Base-by-base conservation (phyloP, 2,888 invertebrate species). In the Fabriciana adippe region DNA sequence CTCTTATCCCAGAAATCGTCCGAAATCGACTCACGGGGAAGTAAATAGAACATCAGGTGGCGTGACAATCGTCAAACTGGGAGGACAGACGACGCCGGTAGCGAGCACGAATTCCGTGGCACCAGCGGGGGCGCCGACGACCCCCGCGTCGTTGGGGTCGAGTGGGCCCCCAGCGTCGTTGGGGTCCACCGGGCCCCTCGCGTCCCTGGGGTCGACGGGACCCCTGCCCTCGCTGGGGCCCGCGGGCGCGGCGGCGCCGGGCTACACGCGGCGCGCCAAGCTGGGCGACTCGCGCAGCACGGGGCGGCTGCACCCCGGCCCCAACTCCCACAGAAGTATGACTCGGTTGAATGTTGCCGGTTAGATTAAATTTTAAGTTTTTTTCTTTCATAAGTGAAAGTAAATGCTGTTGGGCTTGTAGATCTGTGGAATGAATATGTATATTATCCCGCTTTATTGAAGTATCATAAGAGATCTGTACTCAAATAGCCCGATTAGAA, bases 41-140 rank as follows among this genome's bases (percentile, higher is more conserved):
- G 95, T 96, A 51, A 95, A 95, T 81, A 94, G 95, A 71, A 96
- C 95, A 1, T 95, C 95, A 0, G 95, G 95, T 3, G 96, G 96
- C 5, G 95, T 97, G 6, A 97, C 97, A 1, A 96, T 97, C 70
- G 96, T 97, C 31, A 96, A 96, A 82, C 93, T 97, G 15, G 96
- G 96, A 11, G 90, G 87, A 1, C 68, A 64, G 57, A 62, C 66
- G 48, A 18, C 67, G 26, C 60, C 67, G 41, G 69, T 64, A 47
- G 71, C 55, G 21, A 54, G 70, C n/a, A 68, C 55, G 31, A 55
- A 66, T 6, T 72, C 70, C 71, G 76, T 75, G 74, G 56, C 76
- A 68, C 60, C 76, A 72, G 65, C 73, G 69, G 55, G 76, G 56
- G 72, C 31, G 11, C 53, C 70, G 6, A 41, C 75, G n/a, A 55